Conservation (phyloP, 2,113 vertebrate species). For the Oryzias woworae region DNA sequence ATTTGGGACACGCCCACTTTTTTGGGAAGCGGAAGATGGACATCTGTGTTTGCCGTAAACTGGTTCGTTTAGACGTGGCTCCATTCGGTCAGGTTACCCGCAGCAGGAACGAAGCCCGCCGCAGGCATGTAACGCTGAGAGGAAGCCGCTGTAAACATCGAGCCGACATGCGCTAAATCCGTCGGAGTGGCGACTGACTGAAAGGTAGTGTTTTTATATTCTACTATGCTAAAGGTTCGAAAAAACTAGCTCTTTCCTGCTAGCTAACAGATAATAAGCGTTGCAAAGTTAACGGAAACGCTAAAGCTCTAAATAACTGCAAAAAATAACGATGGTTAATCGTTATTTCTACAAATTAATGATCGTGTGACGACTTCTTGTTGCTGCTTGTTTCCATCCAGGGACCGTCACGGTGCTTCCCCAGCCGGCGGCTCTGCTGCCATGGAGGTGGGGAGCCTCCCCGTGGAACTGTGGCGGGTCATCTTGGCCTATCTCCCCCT, state of each 20-base stretch:
- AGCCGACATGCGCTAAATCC: constrained; percentile 22
- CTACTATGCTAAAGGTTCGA: neutral
- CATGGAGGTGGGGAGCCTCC: constrained; percentile 82
- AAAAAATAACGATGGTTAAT: neutral
- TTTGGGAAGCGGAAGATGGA: constrained; percentile 53
- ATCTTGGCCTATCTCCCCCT: constrained; percentile 85
- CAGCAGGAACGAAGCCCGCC: neutral
- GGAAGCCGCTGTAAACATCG: neutral
- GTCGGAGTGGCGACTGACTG: neutral
- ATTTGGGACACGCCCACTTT: constrained; percentile 38
- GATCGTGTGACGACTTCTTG: neutral
- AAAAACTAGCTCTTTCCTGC: neutral
- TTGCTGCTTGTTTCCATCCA: constrained; percentile 35
- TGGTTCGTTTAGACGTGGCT: constrained; percentile 26
- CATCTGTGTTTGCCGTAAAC: constrained; percentile 52
- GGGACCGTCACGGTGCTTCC: constrained; percentile 30
- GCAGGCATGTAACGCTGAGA: constrained; percentile 5
- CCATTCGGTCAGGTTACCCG: neutral
- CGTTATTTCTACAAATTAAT: neutral
- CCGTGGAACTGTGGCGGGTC: constrained; percentile 85
- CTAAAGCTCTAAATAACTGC: too few species aligned
- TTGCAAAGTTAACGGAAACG: constrained; percentile 16
- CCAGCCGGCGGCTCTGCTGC: constrained; percentile 47
- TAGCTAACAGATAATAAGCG: constrained; percentile 1
- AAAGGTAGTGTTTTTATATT: constrained; percentile 9